Conservation (phyloP, 2,797 vertebrate genomes). For the Hippoglossus hippoglossus region DNA sequence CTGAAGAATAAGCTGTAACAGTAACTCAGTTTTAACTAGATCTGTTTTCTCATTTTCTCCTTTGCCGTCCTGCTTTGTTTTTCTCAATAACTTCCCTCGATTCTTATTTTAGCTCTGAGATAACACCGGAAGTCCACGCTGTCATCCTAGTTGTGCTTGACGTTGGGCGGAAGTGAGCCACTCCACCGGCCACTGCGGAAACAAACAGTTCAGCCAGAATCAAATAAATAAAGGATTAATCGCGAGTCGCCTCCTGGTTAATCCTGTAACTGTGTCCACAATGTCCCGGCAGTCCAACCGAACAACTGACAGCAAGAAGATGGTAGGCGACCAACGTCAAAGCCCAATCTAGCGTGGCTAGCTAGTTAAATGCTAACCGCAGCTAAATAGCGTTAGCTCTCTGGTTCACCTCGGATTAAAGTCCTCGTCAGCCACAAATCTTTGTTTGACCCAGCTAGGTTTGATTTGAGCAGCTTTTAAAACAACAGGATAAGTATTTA, state of each 20-base stretch:
- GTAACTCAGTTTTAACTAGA: background rate
- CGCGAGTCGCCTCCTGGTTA: constrained; percentile 52
- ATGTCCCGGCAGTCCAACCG: constrained; percentile 94
- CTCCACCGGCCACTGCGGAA: constrained; percentile 55
- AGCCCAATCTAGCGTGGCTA: constrained; percentile 41
- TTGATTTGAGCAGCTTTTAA: too few species aligned
- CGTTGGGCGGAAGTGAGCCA: background rate
- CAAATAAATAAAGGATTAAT: constrained; percentile 83
- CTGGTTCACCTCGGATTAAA: too few species aligned
- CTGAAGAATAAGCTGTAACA: fast-evolving
- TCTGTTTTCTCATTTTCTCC: fast-evolving
- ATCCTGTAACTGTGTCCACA: constrained; percentile 70
- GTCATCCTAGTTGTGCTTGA: background rate
- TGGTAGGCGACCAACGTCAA: constrained; percentile 84
- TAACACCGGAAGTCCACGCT: background rate
- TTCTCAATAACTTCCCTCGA: fast-evolving
- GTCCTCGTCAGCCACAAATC: background rate
- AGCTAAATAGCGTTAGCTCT: background rate
- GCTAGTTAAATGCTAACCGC: constrained; percentile 46
- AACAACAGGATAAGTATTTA: too few species aligned
- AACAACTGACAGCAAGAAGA: constrained; percentile 96
- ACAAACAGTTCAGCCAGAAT: constrained; percentile 51
- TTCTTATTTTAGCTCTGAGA: background rate
- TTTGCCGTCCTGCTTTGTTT: background rate
- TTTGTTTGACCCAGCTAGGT: background rate